Evolutionary conservation across 37 sponge, comb jelly and placozoan species (phyloP).

Genomic region (Dysidea cf. avara): DNA sequence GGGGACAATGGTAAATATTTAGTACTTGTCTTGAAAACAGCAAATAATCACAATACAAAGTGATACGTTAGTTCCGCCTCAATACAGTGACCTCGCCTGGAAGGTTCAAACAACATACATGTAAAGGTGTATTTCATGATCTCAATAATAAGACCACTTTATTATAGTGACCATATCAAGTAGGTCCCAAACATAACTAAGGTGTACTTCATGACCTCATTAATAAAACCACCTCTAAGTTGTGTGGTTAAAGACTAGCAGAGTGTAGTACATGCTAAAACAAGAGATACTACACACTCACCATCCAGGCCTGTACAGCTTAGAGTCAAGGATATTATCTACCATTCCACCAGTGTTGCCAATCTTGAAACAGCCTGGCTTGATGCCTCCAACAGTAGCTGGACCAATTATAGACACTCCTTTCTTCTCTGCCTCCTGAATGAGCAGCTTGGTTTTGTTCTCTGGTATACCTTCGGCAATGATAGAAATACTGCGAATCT

Average conservation of each 20-base stretch:
- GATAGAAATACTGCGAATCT: conserved; percentile 86
- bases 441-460: conserved; percentile 85
- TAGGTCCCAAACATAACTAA: no score
- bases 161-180: no score
- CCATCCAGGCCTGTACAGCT: conserved; percentile 94
- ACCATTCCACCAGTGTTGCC: conserved; percentile 99
- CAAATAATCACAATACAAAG: background rate
- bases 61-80: no score
- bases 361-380: conserved; percentile 98
- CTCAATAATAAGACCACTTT: no score
- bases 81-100: background rate
- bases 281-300: no score
- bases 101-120: background rate
- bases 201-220: no score
- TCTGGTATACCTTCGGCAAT: conserved; percentile 99
- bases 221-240: background rate
- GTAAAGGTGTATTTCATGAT: background rate
- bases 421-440: conserved; percentile 70
- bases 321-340: conserved; percentile 92
- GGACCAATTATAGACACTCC: conserved; percentile 92
- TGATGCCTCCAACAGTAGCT: conserved; percentile 97
- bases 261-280: no score
- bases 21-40: background rate
- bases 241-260: no score
- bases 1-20: background rate